Percentiles rank a stretch among this genome's conserved stretches.
phyloP scores from a whole-genome alignment of 37 sponge, comb jelly and placozoan species.

The Chondrosia reniformis region DNA sequence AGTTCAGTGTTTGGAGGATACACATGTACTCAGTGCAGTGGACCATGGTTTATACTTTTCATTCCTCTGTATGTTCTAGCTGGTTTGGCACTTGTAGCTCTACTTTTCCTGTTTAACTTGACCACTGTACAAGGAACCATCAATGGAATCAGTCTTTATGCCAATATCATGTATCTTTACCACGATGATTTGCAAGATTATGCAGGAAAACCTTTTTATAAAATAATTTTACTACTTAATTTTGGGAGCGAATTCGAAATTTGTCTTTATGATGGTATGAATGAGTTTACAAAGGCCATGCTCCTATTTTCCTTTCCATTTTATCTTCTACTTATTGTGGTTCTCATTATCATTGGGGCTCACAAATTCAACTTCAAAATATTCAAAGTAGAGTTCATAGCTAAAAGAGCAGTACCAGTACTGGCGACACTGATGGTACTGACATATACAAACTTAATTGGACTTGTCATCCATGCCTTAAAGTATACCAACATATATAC shows the following conservation, averaged over 20 bases:
- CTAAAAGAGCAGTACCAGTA: slow-evolving; percentile 22
- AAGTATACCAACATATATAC: background rate
- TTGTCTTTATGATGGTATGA: slow-evolving; percentile 71
- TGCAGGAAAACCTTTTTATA: background rate
- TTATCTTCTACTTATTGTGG: slow-evolving; percentile 40
- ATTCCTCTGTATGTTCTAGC: background rate
- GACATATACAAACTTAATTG: slow-evolving; percentile 21
- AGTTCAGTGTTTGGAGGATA: slow-evolving; percentile 28
- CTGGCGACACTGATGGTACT: slow-evolving; percentile 33
- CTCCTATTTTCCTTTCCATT: slow-evolving; percentile 53
- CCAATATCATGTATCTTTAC: slow-evolving; percentile 16
- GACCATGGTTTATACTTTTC: slow-evolving; percentile 19
- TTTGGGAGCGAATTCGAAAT: slow-evolving; percentile 35
- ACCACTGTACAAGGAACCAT: slow-evolving; percentile 35
- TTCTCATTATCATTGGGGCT: slow-evolving; percentile 7
- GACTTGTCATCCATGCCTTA: background rate
- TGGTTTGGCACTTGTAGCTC: slow-evolving; percentile 26
- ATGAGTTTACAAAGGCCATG: slow-evolving; percentile 32
- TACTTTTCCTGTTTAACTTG: slow-evolving; percentile 21
- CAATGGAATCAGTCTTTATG: slow-evolving; percentile 44
- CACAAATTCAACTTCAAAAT: slow-evolving; percentile 1
- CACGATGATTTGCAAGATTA: background rate
- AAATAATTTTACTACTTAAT: slow-evolving; percentile 14
- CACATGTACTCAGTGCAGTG: slow-evolving; percentile 22
- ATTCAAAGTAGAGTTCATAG: background rate